Base-by-base conservation (phyloP, 2,797 vertebrate genomes). In the Intellagama lesueurii region DNA sequence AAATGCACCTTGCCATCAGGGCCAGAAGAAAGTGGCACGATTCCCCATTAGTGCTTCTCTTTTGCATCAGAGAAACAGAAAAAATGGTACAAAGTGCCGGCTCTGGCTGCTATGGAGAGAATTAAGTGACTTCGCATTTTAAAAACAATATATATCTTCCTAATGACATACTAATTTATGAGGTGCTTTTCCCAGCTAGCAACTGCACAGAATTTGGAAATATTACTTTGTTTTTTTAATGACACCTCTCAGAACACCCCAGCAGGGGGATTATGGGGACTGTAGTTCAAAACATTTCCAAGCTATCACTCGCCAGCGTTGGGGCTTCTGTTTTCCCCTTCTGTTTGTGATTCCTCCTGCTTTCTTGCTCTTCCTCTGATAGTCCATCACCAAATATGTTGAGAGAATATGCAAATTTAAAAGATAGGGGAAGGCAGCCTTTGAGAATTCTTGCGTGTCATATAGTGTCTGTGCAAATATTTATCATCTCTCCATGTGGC, bases 101-200 rank as follows among this genome's bases (percentile, higher is more conserved):
- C 77, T 89, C 85, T 83, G 81, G 85, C 86, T 89, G 0, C 0
- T 92, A 86, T 44, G 91, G 66, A 85, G 88, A 92, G 91, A 24
- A 28, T 88, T 70, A 90, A 88, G 86, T 87, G 84, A 40, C 90
- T 93, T 95, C 92, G 94, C 92, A 93, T 93, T 93, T 94, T 52
- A 9, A 64, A 35, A 79, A 79, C 1, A 49, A n/a, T 8, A 93
- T 92, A 90, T 86, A 93, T 70, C 90, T 93, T 93, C 69, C 87
- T 83, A 90, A 76, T 72, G 91, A 93, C 89, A 92, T 92, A 94
- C 85, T 85, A 83, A 93, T 35, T 85, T 86, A 83, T 60, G 56
- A 87, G 24, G 30, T 84, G 2, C 78, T 81, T 56, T 56, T 92
- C 89, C 79, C 16, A 17, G 49, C 81, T 72, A 88, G 0, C 68